Evolutionary conservation across 1,140 invertebrate genomes (phyloP), one percentile per base, ranked within the genome.

Genomic region (Polypedilum vanderplanki): DNA sequence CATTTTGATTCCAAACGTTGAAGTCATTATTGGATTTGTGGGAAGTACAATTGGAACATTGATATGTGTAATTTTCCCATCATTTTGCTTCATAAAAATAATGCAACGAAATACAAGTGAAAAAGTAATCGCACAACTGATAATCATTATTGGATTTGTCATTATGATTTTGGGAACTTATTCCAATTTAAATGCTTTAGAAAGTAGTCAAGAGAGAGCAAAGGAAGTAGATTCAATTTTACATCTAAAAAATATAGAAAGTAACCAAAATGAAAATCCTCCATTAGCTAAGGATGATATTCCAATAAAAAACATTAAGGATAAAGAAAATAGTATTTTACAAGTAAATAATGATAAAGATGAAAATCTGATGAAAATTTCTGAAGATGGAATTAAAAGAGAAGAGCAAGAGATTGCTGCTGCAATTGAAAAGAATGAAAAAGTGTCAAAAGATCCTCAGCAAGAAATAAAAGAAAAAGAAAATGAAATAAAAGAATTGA

Each of bases 11-110:
- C 93, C 93, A 18, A 93, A 91, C 79, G 95, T 98, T 76, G 96
- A 98, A 85, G 87, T 98, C 78, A 93, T 98, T 73, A 86, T 98
- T 33, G 95, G 95, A 4, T 82, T 98, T 40, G 90, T 96, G 74
- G 96, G 97, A 12, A 95, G 96, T 12, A 97, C 96, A 10, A 95
- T 97, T 78, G 97, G 97, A 4, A 92, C 95, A n/a, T 88, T 95
- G 75, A 93, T 98, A 77, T 97, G 95, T 79, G 88, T 97, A 15
- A 91, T 98, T 78, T 93, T 97, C 80, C 97, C 97, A 0, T 91
- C 94, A 1, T 86, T 87, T 9, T 90, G 89, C 79, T 92, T 92
- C 78, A 86, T 91, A 46, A 87, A 89, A 57, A 86, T 93, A 64
- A 89, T 88, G 8, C 87, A 84, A 41, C 92, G 91, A 83, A 87